Evolutionary conservation across 2,113 vertebrate genomes (phyloP), one percentile per base, ranked within the genome.

Genomic region (Cephalopterus ornatus): DNA sequence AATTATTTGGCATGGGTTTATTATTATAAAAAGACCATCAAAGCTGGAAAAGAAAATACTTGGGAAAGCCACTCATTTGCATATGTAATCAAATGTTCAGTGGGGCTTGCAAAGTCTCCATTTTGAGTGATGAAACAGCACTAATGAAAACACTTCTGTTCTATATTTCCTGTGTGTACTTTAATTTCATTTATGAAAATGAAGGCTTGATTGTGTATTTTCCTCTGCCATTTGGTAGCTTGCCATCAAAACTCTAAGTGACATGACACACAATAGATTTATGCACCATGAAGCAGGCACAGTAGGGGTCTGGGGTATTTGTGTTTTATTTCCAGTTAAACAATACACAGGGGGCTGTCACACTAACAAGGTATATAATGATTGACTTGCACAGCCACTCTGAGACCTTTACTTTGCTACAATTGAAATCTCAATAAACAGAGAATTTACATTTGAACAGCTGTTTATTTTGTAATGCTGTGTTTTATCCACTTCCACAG

Each of bases 361-460:
- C 95, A 91, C 96, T 98, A 98, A 98, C 98, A 97, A 98, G 98
- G 97, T 98, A 97, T 97, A 98, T 97, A 97, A 97, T 98, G 98
- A 98, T 98, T 98, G 98, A 98, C 98, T 98, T 98, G 96, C 96
- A 95, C 95, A 96, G 96, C 92, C 89, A 66, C 96, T 96, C 97
- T 80, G 85, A 97, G 98, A 93, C 97, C 96, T 98, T 97, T 97
- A 84, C 91, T 97, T 91, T 94, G 96, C 94, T 88, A 94, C 59
- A 97, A 71, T 85, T 95, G 92, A 97, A 98, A 97, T 98, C 94
- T 96, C 97, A 97, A 97, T 97, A 98, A 97, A 95, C 77, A 97
- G 94, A 93, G 97, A 97, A 98, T 98, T 97, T 97, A 68, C 98
- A 95, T 97, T 97, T 97, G 95, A 97, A 94, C 97, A 97, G 96